Evolutionary conservation across 2,113 vertebrate species (phyloP), one percentile per base, ranked within the genome.

Genomic region (Panurus biarmicus): DNA sequence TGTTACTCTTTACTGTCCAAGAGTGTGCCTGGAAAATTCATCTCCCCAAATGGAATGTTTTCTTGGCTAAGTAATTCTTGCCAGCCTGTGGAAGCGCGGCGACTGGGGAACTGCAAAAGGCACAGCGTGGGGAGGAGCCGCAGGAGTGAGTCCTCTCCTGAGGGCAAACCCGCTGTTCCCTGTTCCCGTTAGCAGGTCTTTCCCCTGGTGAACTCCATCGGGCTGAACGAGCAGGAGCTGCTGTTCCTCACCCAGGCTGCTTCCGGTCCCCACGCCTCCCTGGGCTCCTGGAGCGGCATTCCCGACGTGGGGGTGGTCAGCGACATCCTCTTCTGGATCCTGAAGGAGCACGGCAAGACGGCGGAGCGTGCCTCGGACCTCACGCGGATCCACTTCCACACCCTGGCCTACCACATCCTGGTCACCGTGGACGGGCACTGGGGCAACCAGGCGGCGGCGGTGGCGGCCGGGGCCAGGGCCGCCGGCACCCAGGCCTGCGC

Each of bases 161-260:
- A 84, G 89, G 89, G 77, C 94, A 66, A 93, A 89, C 36, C 29
- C 8, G 21, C 81, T 17, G 56, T 5, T 9, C 26, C 61, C 76
- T 97, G 84, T 98, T 98, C 93, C 90, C 97, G 98, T 99, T 99
- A 99, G 99, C 99, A 99, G 99, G 98, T 99, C 97, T 98, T 99
- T 92, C 98, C 98, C 62, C 96, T 98, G n/a, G 98, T 99, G 93
- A 98, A 98, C 92, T 99, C 99, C 73, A 98, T 99, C 1, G 99
- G 99, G 56, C 98, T 99, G 97, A 99, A 99, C 3, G 99, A 99
- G 62, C 99, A 99, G 97, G 99, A 99, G 97, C 98, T 99, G 95
- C 98, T 99, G 12, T 99, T 99, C 97, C 98, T 99, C 62, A 98
- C 98, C 5, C 99, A 99, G 97, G 97, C 99, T 0, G 98, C 98